Evolutionary conservation across 1,140 invertebrate genomes (phyloP), one percentile per base, ranked within the genome.

Genomic region (Zaprionus tsacasi): DNA sequence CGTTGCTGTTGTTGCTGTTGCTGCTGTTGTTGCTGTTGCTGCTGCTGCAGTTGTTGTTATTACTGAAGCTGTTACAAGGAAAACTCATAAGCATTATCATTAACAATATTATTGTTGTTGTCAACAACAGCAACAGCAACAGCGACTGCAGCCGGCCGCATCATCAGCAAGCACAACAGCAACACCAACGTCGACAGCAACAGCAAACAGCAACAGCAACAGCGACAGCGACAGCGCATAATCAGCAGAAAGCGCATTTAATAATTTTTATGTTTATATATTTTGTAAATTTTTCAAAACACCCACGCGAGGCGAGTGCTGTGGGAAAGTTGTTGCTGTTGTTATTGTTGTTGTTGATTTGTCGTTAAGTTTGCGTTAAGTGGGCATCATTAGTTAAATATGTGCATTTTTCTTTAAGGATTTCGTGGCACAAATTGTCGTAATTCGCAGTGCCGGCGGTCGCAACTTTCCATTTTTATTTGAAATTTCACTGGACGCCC

Each of bases 21-120:
- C 57, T 63, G 38, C 38, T 45, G 38, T 4, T 60, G 15, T 35
- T 17, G 17, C 21, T 45, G 55, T 45, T 38, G 21, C 57, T 70
- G 68, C 43, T 57, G 35, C 17, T 54, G 15, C 60, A 57, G 55
- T 43, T 64, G 61, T 56, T 67, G 40, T 73, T 66, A 17, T 73
- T 73, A 27, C 54, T 72, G 68, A 27, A 38, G 74, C 57, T 71
- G 78, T 82, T 82, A 87, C 82, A 87, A 79, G 82, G 83, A 86
- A 86, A 86, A 86, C 79, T 89, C 83, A 89, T 89, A 85, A 85
- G 83, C 83, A 88, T 89, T 83, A 89, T 89, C 83, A 88, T 88
- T 88, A 89, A 89, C 85, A 88, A 88, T 89, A 89, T 88, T 88
- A 89, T 89, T 89, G 83, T 88, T 89, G 81, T 89, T 89, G 83